These are phyloP conservation scores for Platyrinchus mystaceus DNA, from an alignment of 2,797 vertebrate genomes.

Conservation along the genomic window DNA sequence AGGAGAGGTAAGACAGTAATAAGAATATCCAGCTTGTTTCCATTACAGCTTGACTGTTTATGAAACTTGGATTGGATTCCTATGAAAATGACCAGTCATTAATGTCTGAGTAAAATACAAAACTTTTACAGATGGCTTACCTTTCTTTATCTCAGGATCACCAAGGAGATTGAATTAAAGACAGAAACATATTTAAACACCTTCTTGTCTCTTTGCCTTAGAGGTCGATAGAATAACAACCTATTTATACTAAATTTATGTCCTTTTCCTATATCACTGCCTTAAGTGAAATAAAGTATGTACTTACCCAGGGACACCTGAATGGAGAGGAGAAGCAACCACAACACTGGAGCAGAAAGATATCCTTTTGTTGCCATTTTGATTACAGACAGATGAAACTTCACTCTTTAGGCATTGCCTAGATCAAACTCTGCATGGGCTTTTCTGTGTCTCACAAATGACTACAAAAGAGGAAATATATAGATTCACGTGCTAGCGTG, in stretches of 20 bases:
- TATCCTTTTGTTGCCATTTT: background rate
- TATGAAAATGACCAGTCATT: background rate
- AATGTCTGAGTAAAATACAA: background rate
- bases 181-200: background rate
- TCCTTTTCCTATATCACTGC: background rate
- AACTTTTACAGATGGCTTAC: background rate
- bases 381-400: background rate
- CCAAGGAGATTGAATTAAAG: background rate
- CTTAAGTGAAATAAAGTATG: background rate
- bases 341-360: background rate
- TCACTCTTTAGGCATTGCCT: background rate
- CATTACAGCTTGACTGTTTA: background rate
- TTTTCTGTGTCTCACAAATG: background rate
- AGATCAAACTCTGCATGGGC: background rate
- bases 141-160: background rate
- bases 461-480: constrained; percentile 39
- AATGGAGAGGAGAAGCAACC: background rate
- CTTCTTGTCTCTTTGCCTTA: background rate
- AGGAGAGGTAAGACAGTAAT: background rate
- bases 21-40: background rate
- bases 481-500: background rate
- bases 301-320: constrained; percentile 18
- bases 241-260: background rate
- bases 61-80: background rate
- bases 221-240: background rate